A percentile compares a stretch with the other conserved stretches of the same genome.
phyloP scores from a whole-genome alignment of 2,113 vertebrate genomes.

The Marmota flaviventris region DNA sequence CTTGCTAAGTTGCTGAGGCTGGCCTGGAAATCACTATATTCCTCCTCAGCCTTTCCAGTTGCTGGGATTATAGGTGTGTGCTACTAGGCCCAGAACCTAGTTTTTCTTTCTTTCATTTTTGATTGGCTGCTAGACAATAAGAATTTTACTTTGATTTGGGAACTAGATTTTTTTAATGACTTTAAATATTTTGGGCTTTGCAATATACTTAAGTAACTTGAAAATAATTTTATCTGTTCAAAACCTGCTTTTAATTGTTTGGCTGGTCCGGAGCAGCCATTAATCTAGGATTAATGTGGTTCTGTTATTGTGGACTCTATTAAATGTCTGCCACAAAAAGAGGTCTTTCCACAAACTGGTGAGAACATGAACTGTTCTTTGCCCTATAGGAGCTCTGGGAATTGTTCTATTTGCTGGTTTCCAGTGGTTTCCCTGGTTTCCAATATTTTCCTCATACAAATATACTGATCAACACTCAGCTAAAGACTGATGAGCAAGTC shows the following conservation, averaged over 20 bases:
- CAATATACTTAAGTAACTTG: neutral
- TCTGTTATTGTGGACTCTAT: neutral
- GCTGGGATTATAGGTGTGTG: too few species aligned
- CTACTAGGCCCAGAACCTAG: too few species aligned
- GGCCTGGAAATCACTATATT: too few species aligned
- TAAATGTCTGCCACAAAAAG: neutral
- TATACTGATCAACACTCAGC: neutral
- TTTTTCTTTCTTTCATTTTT: neutral
- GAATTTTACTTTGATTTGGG: conserved; percentile 36
- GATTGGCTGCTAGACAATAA: neutral
- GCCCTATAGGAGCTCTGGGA: neutral
- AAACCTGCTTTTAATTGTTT: conserved; percentile 16
- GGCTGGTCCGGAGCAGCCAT: neutral
- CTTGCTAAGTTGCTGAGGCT: too few species aligned
- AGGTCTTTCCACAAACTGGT: neutral
- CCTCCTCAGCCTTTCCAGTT: too few species aligned
- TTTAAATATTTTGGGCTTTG: neutral
- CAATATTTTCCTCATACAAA: neutral
- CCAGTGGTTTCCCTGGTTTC: neutral
- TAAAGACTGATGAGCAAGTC: neutral
- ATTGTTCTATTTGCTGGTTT: neutral
- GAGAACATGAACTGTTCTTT: neutral
- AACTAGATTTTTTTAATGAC: neutral
- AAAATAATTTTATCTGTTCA: neutral
- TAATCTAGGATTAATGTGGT: neutral